Conservation (phyloP, 2,113 vertebrate genomes). For the Oxyruncus cristatus region DNA sequence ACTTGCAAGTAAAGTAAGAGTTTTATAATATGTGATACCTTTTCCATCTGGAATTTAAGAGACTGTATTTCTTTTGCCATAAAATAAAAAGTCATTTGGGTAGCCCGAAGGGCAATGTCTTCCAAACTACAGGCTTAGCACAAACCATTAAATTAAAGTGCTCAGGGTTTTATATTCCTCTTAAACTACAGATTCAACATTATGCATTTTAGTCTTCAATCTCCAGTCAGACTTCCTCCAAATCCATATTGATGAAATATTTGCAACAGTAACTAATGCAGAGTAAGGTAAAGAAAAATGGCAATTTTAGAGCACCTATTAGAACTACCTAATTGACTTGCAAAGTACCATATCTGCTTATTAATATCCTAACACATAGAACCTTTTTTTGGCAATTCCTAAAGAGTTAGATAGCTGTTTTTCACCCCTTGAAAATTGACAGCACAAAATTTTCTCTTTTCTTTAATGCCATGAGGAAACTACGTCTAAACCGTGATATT, state of each 20-base stretch:
- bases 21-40: not conserved
- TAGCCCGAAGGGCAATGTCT: slow-evolving; percentile 23
- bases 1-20: not conserved
- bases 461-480: not conserved
- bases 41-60: not conserved
- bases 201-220: slow-evolving; percentile 24
- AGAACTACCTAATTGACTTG: slow-evolving; percentile 16
- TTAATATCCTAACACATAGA: not conserved
- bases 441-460: not conserved
- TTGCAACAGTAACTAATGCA: not conserved
- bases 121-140: not conserved
- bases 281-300: slow-evolving; percentile 21
- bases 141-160: slow-evolving; percentile 47
- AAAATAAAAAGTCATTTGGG: not conserved
- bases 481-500: not conserved
- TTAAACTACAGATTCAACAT: slow-evolving; percentile 23
- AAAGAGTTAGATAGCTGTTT: not conserved
- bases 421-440: not conserved
- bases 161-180: slow-evolving; percentile 35
- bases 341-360: not conserved
- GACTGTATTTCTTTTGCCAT: not conserved
- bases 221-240: slow-evolving; percentile 34
- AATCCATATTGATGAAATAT: slow-evolving; percentile 51
- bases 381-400: not conserved
- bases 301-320: slow-evolving; percentile 18